Evolutionary conservation across 2,113 vertebrate species (phyloP).

Genomic region (Jaculus jaculus): DNA sequence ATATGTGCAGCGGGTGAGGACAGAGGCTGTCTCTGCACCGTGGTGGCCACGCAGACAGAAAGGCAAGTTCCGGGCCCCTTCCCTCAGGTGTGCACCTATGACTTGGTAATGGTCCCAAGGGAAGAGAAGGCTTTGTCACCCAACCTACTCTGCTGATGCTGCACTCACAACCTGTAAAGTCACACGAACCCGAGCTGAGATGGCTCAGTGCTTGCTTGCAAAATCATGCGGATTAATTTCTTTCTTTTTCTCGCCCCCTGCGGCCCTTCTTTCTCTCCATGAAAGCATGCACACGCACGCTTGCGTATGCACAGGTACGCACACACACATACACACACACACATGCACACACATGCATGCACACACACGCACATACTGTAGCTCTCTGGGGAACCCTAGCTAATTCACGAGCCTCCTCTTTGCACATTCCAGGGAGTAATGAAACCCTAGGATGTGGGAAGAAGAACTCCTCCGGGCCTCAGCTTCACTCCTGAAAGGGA

Average conservation of each 20-base stretch:
- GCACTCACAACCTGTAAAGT: background rate
- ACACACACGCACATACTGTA: fast-evolving
- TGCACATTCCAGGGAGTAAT: fast-evolving
- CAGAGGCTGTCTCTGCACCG: background rate
- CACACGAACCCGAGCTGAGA: too few relatives aligned
- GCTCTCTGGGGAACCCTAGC: background rate
- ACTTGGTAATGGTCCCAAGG: background rate
- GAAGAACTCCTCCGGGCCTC: background rate
- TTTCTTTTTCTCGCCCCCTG: background rate
- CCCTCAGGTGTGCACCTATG: background rate
- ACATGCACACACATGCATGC: fast-evolving
- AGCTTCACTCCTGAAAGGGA: background rate
- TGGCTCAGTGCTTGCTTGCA: too few relatives aligned
- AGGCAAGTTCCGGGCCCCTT: fast-evolving
- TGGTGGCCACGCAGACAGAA: background rate
- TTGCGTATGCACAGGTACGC: fast-evolving
- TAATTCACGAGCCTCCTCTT: background rate
- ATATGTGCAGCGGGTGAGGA: background rate
- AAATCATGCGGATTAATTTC: too few relatives aligned
- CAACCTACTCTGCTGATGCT: background rate
- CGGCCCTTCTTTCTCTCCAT: background rate
- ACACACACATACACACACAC: fast-evolving
- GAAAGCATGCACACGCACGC: fast-evolving
- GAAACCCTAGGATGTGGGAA: too few relatives aligned
- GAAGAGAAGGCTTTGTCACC: background rate